Base-by-base conservation (phyloP, 2,888 invertebrate genomes). In the Melanargia galathea region DNA sequence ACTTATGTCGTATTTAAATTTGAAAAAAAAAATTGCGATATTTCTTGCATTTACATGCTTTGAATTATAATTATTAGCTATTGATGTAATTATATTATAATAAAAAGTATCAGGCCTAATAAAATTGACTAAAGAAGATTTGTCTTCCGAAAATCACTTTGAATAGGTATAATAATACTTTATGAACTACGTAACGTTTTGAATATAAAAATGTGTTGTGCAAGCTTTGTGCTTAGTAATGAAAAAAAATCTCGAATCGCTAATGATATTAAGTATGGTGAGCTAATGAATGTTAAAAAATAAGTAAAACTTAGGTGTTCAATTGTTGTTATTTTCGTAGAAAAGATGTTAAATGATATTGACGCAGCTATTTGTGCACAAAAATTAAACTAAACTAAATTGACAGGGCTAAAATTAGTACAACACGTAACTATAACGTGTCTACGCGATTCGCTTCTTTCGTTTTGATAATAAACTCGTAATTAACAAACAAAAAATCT, bases 201-300 rank as follows among this genome's bases (percentile, higher is more conserved):
- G 30, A 56, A 24, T 24, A n/a, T 13, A 24, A 18, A 51, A 18
- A 35, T 20, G 52, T 35, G 33, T 48, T 22, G 48, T 45, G 11
- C 11, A 30, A 8, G 56, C 22, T 33, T 35, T 48, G 35, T 35
- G 46, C 18, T 33, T 22, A 35, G 24, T 22, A 22, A 46, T 22
- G 11, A 7, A 46, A 22, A 18, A 49, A 73, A 75, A 75, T 74
- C 81, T 84, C 81, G 80, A 84, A 83, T 80, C 75, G 75, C 73
- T 75, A 75, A 74, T 71, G 62, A 68, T 71, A 70, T 70, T 71
- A 64, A 67, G 70, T 71, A 58, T 71, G 60, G 43, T 61, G 62
- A 61, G 58, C 54, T 66, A 64, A 73, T 60, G 71, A 62, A 56
- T 56, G n/a, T 40, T 49, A 56, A 40, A 46, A 22, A 46, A 24